phyloP scores from a whole-genome alignment of 2,113 vertebrate genomes.

The Entomyzon cyanotis region DNA sequence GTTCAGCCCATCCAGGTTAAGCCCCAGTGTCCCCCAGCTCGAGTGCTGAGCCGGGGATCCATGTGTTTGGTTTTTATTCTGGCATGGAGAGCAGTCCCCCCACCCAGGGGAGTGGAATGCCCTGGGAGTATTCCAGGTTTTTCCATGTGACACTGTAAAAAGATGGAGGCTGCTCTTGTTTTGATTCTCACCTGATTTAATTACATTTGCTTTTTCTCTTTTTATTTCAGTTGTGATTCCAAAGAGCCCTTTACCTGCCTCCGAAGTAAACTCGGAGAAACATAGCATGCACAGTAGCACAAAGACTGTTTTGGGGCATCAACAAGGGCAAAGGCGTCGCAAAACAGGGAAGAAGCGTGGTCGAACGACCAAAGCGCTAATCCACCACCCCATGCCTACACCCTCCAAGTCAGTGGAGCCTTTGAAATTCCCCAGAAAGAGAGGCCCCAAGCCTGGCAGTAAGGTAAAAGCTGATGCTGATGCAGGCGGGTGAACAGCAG shows the following conservation, averaged over 20 bases:
- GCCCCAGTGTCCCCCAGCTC: background rate
- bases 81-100: background rate
- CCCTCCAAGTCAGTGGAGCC: constrained; percentile 84
- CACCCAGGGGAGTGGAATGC: rapidly evolving
- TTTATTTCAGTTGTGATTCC: constrained; percentile 87
- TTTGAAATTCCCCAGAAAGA: constrained; percentile 95
- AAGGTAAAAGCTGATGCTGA: constrained; percentile 84
- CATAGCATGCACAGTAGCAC: constrained; percentile 81
- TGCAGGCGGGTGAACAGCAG: constrained; percentile 54
- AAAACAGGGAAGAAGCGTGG: constrained; percentile 93
- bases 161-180: constrained; percentile 48
- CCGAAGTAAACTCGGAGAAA: constrained; percentile 86
- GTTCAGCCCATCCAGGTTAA: background rate
- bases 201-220: constrained; percentile 53
- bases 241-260: constrained; percentile 83
- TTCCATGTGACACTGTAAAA: constrained; percentile 1
- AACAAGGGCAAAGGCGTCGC: constrained; percentile 86
- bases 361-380: constrained; percentile 83
- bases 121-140: background rate
- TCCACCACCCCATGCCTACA: constrained; percentile 77
- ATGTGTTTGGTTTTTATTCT: background rate
- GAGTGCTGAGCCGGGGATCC: background rate
- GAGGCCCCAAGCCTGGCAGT: constrained; percentile 96
- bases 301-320: constrained; percentile 77
- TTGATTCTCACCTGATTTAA: constrained; percentile 34